Conservation (phyloP, 2,888 invertebrate species). For the Dysmachus trigonus region DNA sequence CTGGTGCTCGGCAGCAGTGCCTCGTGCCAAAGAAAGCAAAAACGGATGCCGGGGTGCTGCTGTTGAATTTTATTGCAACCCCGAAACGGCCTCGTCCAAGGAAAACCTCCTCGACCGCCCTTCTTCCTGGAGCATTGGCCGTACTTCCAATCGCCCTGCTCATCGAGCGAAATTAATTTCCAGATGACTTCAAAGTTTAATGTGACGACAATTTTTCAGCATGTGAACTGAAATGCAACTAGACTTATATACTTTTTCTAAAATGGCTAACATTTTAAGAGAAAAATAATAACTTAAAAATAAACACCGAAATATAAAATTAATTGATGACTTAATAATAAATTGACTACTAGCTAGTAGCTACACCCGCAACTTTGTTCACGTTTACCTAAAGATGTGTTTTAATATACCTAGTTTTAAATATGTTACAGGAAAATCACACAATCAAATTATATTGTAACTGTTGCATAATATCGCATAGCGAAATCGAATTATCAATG, state of each 20-base stretch:
- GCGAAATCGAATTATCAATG: no score
- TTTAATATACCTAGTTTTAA: no score
- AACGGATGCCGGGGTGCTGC: background rate
- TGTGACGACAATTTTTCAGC: constrained; percentile 13
- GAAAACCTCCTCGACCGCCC: background rate
- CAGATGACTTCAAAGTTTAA: constrained; percentile 33
- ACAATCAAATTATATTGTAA: no score
- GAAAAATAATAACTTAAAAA: background rate
- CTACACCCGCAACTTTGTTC: no score
- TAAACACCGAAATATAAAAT: background rate
- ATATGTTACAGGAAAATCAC: no score
- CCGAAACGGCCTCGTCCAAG: background rate
- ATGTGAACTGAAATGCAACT: constrained; percentile 26
- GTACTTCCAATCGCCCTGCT: background rate
- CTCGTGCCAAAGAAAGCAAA: constrained; percentile 12
- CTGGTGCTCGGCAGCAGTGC: background rate
- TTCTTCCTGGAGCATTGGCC: background rate
- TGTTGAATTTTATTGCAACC: constrained; percentile 9
- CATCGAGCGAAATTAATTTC: constrained; percentile 20
- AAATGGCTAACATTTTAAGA: background rate
- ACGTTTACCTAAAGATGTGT: no score
- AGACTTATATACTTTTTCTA: background rate
- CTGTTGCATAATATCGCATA: no score
- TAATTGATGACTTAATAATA: background rate
- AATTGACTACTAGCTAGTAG: no score